Conservation (phyloP, 2,797 vertebrate species). For the Margarornis squamiger region DNA sequence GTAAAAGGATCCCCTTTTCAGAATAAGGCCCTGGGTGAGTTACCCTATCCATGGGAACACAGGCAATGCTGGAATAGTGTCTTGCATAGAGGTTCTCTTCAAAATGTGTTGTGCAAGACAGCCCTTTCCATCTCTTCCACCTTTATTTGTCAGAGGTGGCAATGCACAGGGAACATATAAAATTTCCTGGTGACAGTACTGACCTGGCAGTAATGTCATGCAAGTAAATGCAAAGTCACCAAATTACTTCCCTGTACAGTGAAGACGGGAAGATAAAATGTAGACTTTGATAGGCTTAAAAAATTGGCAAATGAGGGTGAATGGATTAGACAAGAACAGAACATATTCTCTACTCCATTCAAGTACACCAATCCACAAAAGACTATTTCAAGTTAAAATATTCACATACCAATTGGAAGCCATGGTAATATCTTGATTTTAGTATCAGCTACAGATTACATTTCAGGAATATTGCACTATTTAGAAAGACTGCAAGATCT, state of each 20-base stretch:
- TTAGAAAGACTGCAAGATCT: not conserved
- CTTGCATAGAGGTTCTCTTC: fast-evolving
- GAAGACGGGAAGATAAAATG: not conserved
- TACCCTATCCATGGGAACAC: not conserved
- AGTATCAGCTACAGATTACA: not conserved
- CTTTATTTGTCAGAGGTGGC: not conserved
- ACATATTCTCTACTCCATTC: not conserved
- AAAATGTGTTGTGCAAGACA: not conserved
- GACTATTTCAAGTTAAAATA: conserved; percentile 34
- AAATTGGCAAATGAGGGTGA: not conserved
- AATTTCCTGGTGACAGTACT: not conserved
- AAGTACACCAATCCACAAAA: not conserved
- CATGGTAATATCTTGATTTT: not conserved
- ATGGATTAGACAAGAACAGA: not conserved
- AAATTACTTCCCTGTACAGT: not conserved
- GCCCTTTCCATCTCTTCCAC: not conserved
- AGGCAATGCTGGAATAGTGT: not conserved
- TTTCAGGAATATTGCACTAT: not conserved
- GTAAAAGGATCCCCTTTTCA: not conserved
- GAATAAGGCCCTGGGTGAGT: not conserved
- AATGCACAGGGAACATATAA: not conserved
- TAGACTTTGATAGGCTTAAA: not conserved
- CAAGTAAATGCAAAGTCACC: not conserved
- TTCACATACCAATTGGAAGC: conserved; percentile 20
- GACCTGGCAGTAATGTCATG: not conserved